Base-by-base conservation (phyloP, 2,888 invertebrate species). In the Nemapogon koenigi region DNA sequence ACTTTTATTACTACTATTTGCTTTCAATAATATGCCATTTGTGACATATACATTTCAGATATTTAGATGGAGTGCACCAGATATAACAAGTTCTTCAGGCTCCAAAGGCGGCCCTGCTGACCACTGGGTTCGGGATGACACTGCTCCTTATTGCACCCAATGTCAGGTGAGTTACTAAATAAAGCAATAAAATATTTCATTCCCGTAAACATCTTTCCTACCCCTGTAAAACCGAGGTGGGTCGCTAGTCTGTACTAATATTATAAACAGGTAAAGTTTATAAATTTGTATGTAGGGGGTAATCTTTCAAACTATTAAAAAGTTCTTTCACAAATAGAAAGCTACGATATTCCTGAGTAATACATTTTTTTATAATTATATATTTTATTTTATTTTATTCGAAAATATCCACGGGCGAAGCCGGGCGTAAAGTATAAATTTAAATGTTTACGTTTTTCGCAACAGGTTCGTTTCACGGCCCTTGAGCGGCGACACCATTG, bases 101-200 rank as follows among this genome's bases (percentile, higher is more conserved):
- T 92, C 94, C 0, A 83, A 90, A 38, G 89, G 88, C 4, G 86
- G 89, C 1, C 76, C 78, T 6, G 92, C 92, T 11, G 97, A 98
- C 71, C 97, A 98, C 67, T 98, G 97, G 97, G 83, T 97, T 16
- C 90, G 94, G 53, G 98, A 98, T 62, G 96, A 97, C 61, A 93
- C 91, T 1, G 91, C 92, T 1, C 96, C 96, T 46, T 86, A 86
- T 45, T 98, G 98, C 67, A 90, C 90, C 10, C 89, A 89, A 40
- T 98, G 98, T 62, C 57, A 88, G 87, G 84, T 84, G 47, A 56
- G 57, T 40, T n/a, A n/a, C n/a, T n/a, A n/a, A n/a, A n/a, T n/a
- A n/a, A n/a, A n/a, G n/a, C n/a, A n/a, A n/a, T n/a, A n/a, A n/a
- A n/a, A n/a, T n/a, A n/a, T n/a, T n/a, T n/a, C n/a, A n/a, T n/a